A percentile compares a stretch with the other conserved stretches of the same genome.
These are phyloP conservation scores for Brachionus calyciflorus DNA, from an alignment of 1,140 invertebrate genomes.

Conservation along the genomic window DNA sequence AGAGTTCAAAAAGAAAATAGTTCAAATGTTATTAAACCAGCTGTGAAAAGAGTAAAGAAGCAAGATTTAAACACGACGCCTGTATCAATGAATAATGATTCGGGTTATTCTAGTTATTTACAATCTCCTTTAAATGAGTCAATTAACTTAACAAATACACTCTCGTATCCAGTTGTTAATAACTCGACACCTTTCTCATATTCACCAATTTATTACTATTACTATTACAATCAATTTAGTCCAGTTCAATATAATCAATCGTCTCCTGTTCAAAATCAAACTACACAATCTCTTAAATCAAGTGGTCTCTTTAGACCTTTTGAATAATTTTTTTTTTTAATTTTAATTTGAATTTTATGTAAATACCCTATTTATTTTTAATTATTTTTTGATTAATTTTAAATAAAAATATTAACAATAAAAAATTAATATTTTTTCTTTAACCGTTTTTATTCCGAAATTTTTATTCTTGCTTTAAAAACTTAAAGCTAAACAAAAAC, in stretches of 20 bases:
- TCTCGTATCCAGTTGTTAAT: background rate
- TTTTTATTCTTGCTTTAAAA: too few species aligned
- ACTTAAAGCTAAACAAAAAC: too few species aligned
- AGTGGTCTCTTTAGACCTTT: background rate
- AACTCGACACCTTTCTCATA: background rate
- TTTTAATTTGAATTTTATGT: background rate
- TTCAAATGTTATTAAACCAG: background rate
- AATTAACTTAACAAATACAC: background rate
- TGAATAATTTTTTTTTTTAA: background rate
- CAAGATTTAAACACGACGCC: background rate
- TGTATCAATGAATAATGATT: background rate
- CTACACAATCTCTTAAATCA: background rate
- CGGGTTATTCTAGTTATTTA: constrained; percentile 10
- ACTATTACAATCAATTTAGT: background rate
- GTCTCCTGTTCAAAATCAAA: background rate
- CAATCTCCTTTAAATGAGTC: background rate
- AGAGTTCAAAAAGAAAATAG: constrained; percentile 38
- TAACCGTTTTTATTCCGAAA: too few species aligned
- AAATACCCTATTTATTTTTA: too few species aligned
- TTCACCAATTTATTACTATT: background rate
- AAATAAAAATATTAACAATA: too few species aligned
- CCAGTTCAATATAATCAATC: background rate
- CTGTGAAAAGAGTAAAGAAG: background rate
- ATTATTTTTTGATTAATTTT: too few species aligned
- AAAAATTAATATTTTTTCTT: too few species aligned